A percentile compares a stretch with the other conserved stretches of the same genome.
phyloP scores from a whole-genome alignment of 2,113 vertebrate species.

The Potamarius usumacintae region DNA sequence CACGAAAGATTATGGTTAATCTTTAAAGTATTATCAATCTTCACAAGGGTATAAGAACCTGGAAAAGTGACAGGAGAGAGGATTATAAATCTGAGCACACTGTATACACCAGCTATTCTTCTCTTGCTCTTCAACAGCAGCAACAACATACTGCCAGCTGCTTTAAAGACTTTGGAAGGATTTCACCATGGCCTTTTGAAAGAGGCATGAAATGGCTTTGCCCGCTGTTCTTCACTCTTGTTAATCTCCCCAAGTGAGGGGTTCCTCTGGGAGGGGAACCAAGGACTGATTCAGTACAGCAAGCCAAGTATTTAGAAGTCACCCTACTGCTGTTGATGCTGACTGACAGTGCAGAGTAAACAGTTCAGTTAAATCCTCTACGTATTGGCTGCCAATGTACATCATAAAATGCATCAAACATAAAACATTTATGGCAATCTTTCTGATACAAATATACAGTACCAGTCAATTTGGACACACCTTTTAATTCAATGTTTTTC shows the following conservation, averaged over 20 bases:
- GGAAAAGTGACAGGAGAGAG: background rate
- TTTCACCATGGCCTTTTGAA: conserved; percentile 22
- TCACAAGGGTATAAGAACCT: background rate
- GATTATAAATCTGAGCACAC: background rate
- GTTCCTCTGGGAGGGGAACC: conserved; percentile 31
- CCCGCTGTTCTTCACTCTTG: conserved; percentile 29
- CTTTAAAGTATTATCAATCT: background rate
- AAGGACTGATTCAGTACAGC: background rate
- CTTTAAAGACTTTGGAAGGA: conserved; percentile 42
- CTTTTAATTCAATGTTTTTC: too few species aligned
- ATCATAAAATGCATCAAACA: background rate
- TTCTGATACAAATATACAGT: background rate
- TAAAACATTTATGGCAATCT: background rate
- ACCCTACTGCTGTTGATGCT: conserved; percentile 35
- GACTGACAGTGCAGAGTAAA: conserved; percentile 37
- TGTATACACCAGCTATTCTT: background rate
- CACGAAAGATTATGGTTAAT: background rate
- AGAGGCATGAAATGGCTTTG: conserved; percentile 24
- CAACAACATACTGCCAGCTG: conserved; percentile 25
- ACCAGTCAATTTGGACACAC: too few species aligned
- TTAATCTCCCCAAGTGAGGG: conserved; percentile 15
- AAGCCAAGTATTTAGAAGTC: conserved; percentile 38
- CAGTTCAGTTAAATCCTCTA: conserved; percentile 4
- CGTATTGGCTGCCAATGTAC: conserved; percentile 7
- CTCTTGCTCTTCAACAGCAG: background rate